Evolutionary conservation across 1,140 invertebrate genomes (phyloP), one percentile per base, ranked within the genome.

Genomic region (Trachelipus rathkii): DNA sequence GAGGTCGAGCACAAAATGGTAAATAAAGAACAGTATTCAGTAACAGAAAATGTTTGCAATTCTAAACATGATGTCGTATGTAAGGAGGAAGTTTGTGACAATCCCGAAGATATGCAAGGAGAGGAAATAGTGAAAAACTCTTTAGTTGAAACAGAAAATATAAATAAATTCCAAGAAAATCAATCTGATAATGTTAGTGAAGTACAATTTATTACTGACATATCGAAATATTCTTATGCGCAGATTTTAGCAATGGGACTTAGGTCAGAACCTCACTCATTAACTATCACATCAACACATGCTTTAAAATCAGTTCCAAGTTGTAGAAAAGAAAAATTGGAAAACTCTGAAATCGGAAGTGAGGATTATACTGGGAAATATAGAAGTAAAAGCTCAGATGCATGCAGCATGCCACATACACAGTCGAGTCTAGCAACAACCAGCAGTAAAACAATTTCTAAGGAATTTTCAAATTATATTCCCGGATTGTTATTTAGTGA

Each of bases 211-310:
- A 45, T 24, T 33, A 77, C 23, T 10, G 84, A 83, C 70, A 81
- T 78, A 11, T 83, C 86, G 70, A 86, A 86, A 67, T 87, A 90
- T 77, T 91, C 91, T 0, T 92, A 92, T 84, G 91, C 91, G 19
- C 89, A 91, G 84, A 90, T 92, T 82, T 86, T 92, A 78, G 89
- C 90, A 4, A 88, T 91, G 78, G 90, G 91, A 5, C 86, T 92
- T 53, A 85, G 80, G 83, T 82, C 84, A 79, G 85, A 85, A 82
- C 81, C 83, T 79, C 81, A 84, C 84, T 72, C 80, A 33, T 75
- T 77, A 11, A 19, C 76, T 10, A 4, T 15, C 10, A 46, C 46
- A 19, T n/a, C 76, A 15, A 13, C 19, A 19, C 46, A 53, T 23
- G 44, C 43, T 10, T 53, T 43, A 46, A 60, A 60, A 19, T 3